Conservation (phyloP, 2,797 vertebrate genomes). For the Trichosurus vulpecula region DNA sequence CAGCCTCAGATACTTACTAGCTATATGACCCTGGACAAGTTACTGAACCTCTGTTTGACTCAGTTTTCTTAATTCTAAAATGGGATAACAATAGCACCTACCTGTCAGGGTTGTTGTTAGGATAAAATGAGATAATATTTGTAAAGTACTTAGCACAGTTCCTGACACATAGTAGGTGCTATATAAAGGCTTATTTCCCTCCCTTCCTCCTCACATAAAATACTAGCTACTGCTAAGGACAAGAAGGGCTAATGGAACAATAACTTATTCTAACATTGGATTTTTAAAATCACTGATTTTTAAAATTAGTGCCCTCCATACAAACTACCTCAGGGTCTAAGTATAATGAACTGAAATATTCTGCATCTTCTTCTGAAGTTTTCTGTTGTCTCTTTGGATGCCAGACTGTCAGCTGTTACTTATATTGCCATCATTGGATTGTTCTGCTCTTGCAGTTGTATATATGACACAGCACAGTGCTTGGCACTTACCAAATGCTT, state of each 20-base stretch:
- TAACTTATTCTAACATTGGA: background rate
- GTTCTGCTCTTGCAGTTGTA: background rate
- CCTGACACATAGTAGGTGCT: background rate
- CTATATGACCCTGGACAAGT: background rate
- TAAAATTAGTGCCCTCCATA: background rate
- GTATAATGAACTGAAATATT: slow-evolving; percentile 23
- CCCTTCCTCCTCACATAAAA: background rate
- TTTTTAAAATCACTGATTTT: slow-evolving; percentile 26
- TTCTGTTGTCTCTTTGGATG: background rate
- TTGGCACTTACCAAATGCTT: background rate
- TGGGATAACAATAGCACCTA: background rate
- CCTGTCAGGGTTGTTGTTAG: background rate
- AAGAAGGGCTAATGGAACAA: background rate
- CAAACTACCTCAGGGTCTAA: background rate
- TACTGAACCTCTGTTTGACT: background rate
- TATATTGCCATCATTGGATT: background rate
- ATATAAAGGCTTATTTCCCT: background rate
- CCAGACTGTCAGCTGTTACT: background rate
- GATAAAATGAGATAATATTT: background rate
- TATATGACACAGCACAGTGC: background rate
- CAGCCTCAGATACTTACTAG: background rate
- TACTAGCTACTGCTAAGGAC: background rate
- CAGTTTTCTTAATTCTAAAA: background rate
- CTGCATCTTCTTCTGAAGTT: background rate
- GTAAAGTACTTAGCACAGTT: background rate